A percentile compares a stretch with the other conserved stretches of the same genome.
Conservation (phyloP, 2,888 invertebrate genomes). For the Bruchidius siliquastri region DNA sequence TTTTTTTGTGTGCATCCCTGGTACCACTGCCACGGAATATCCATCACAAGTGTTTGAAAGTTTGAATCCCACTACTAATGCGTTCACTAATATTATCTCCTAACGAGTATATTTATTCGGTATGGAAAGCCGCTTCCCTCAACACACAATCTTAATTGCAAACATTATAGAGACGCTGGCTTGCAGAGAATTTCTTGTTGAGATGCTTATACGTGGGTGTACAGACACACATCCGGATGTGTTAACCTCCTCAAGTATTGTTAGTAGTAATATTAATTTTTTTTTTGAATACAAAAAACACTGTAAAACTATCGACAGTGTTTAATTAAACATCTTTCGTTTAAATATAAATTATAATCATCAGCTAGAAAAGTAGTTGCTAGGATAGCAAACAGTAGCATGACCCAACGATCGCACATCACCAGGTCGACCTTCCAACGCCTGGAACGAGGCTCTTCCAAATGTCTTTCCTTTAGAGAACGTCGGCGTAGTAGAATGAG, state of each 20-base stretch:
- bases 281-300: too few species aligned
- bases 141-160: not conserved
- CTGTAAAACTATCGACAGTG: too few species aligned
- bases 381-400: too few species aligned
- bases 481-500: too few species aligned
- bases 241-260: not conserved
- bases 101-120: not conserved
- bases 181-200: not conserved
- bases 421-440: too few species aligned
- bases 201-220: not conserved
- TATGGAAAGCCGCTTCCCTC: not conserved
- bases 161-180: not conserved
- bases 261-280: too few species aligned
- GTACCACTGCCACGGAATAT: not conserved
- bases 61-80: not conserved
- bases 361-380: too few species aligned
- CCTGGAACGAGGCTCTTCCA: too few species aligned
- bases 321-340: too few species aligned
- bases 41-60: not conserved
- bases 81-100: not conserved
- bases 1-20: not conserved
- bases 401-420: too few species aligned
- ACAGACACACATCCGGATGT: not conserved
- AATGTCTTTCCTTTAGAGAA: too few species aligned
- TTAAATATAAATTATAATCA: too few species aligned